Evolutionary conservation across 2,113 vertebrate genomes (phyloP), one percentile per base, ranked within the genome.

Genomic region (Notechis scutatus): DNA sequence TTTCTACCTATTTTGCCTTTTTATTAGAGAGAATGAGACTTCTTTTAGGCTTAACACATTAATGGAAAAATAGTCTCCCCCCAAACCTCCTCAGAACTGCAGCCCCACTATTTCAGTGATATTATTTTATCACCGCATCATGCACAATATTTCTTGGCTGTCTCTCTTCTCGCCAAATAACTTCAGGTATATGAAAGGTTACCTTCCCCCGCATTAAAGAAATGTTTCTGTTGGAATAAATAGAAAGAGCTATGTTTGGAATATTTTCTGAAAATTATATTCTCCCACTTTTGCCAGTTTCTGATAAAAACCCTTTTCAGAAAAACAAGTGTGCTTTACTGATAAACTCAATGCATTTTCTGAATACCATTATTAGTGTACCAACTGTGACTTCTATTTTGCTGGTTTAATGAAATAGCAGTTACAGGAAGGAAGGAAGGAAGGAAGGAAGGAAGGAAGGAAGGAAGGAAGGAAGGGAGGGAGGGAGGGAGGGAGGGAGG

Each of bases 391-490:
- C 92, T 94, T 95, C 92, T 61, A 74, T 93, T 92, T 0, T 3
- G 0, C 85, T 90, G 54, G 89, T 91, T 47, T 94, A 93, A 95
- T 93, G 95, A 95, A 89, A 29, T 34, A 26, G 88, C n/a, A 42
- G 21, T 56, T 56, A 21, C 18, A 87, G 90, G 88, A 91, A 88
- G 50, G 24, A 10, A 64, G 64, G 64, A 34, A 81, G n/a, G 34
- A 1, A 39, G 69, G 34, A 18, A 18, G 64, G 64, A 5, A n/a
- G 64, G 29, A 5, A 69, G 64, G 29, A 5, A 69, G 64, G 64
- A 6, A 34, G 64, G 29, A 6, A 7, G n/a, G 64, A 2, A 69
- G 64, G 64, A 5, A 5, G 11, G 64, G n/a, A n/a, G 64, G 64
- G 5, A n/a, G 61, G 61, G 11, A 61, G 59, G 9, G 11, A 61